A percentile compares a stretch with the other conserved stretches of the same genome.
Evolutionary conservation across 2,888 invertebrate species (phyloP).

Genomic region (Synergus umbraculus): DNA sequence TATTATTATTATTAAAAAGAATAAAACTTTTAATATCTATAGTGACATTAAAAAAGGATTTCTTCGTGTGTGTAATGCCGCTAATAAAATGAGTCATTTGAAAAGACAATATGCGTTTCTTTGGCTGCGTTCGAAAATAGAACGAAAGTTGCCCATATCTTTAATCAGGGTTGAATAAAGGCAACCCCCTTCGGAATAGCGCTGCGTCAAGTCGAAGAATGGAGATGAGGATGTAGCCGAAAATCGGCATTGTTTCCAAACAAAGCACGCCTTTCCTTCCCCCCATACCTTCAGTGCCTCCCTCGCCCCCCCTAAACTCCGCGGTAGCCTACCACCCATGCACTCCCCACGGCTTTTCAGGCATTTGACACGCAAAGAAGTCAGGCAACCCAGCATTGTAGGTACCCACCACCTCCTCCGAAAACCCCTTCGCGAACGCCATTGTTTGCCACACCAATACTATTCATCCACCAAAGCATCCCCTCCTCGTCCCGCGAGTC

Average conservation of each 20-base stretch:
- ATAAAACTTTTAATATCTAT: too few species aligned
- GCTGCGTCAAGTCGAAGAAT: slow-evolving; percentile 76
- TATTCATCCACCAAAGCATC: slow-evolving; percentile 52
- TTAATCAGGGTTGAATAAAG: slow-evolving; percentile 76
- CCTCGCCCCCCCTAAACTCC: slow-evolving; percentile 51
- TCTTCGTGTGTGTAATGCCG: too few species aligned
- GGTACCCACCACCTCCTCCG: slow-evolving; percentile 60
- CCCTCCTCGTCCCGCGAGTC: slow-evolving; percentile 42
- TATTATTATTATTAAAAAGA: too few species aligned
- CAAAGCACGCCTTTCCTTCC: slow-evolving; percentile 76
- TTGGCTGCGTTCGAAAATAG: neutral
- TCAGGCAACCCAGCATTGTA: slow-evolving; percentile 73
- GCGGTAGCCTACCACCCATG: slow-evolving; percentile 55
- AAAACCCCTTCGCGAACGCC: slow-evolving; percentile 58
- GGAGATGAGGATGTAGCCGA: slow-evolving; percentile 78
- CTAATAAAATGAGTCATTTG: neutral
- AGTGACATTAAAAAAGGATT: too few species aligned
- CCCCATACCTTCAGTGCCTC: slow-evolving; percentile 63
- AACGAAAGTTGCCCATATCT: slow-evolving; percentile 69
- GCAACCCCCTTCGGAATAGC: slow-evolving; percentile 70
- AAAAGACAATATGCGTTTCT: neutral
- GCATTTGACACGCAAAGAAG: slow-evolving; percentile 78
- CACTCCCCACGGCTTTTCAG: slow-evolving; percentile 73
- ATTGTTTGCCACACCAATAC: slow-evolving; percentile 73
- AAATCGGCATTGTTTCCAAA: slow-evolving; percentile 78